These are phyloP conservation scores for Tenthredo amoena DNA, from an alignment of 2,888 invertebrate species.

Conservation along the genomic window DNA sequence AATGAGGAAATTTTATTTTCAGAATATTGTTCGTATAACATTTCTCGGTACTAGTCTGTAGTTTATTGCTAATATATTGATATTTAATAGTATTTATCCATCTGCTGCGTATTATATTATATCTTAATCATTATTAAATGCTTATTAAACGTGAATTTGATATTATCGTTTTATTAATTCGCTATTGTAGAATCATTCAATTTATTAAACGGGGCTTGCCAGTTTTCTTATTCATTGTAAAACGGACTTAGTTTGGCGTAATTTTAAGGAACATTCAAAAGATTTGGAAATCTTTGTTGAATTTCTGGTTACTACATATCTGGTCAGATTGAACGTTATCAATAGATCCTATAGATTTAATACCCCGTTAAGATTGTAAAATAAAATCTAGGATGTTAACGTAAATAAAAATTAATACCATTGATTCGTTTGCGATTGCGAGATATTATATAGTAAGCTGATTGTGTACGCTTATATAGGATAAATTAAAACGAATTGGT, in stretches of 20 bases:
- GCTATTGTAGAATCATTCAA: background rate
- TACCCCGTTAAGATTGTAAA: background rate
- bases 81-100: background rate
- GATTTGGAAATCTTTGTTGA: conserved; percentile 26
- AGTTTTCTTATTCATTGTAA: background rate
- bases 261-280: background rate
- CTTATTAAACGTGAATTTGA: background rate
- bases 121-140: background rate
- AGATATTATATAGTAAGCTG: background rate
- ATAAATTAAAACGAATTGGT: background rate
- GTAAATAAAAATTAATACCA: background rate
- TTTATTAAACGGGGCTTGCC: background rate
- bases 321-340: background rate
- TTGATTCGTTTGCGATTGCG: background rate
- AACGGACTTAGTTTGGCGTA: background rate
- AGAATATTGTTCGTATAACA: background rate
- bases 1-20: conserved; percentile 55
- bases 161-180: background rate
- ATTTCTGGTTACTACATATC: background rate
- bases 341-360: background rate
- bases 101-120: background rate
- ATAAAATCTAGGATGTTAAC: background rate
- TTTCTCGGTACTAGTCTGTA: background rate
- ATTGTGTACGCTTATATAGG: background rate
- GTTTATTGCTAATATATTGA: conserved; percentile 17